phyloP scores from a whole-genome alignment of 2,888 invertebrate genomes.

The Thumatha senex region DNA sequence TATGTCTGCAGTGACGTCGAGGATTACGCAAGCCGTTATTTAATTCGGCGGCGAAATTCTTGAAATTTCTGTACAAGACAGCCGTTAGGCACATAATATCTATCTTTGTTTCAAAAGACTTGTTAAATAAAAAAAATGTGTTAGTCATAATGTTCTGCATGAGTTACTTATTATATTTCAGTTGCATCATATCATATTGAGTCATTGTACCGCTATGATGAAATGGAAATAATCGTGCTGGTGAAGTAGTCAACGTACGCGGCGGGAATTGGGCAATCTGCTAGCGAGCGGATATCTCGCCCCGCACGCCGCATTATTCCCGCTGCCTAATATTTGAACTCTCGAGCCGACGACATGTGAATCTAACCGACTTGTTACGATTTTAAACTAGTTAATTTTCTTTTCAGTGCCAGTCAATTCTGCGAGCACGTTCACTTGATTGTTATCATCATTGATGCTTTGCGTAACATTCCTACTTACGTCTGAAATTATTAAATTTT shows the following conservation, averaged over 20 bases:
- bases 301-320: constrained; percentile 34
- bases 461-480: constrained; percentile 36
- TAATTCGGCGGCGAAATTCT: constrained; percentile 76
- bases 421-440: constrained; percentile 15
- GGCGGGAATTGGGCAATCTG: constrained; percentile 76
- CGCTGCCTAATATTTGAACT: constrained; percentile 60
- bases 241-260: constrained; percentile 43
- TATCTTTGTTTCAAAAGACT: constrained; percentile 6
- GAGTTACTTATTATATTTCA: constrained; percentile 40
- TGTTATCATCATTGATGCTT: constrained; percentile 21
- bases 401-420: constrained; percentile 54
- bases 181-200: constrained; percentile 64
- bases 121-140: constrained; percentile 16
- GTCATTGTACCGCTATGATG: constrained; percentile 67
- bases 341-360: constrained; percentile 54
- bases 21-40: constrained; percentile 77
- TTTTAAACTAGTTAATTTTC: constrained; percentile 47
- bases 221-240: constrained; percentile 62
- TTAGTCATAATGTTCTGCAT: constrained; percentile 23
- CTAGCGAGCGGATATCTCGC: constrained; percentile 60
- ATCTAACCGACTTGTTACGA: constrained; percentile 55
- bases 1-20: constrained; percentile 79
- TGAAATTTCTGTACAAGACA: constrained; percentile 77
- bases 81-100: constrained; percentile 23
- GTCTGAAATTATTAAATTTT: constrained; percentile 2